Conservation (phyloP, 1,140 invertebrate genomes). For the Drosophila pandora region DNA sequence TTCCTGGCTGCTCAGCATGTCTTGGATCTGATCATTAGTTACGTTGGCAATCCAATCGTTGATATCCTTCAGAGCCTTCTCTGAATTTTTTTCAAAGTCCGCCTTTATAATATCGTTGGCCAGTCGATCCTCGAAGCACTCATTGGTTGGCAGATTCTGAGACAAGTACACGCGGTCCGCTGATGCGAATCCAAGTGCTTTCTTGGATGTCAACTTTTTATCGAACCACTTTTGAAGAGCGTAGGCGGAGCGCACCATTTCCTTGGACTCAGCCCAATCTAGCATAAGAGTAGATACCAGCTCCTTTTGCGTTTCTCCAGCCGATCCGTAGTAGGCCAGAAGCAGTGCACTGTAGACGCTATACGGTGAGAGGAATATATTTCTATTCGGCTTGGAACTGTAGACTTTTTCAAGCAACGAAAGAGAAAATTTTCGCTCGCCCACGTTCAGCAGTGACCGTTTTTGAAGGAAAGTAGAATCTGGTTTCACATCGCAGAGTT, state of each 20-base stretch:
- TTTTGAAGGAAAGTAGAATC: not conserved
- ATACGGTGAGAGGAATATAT: conserved; percentile 94
- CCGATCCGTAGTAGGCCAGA: conserved; percentile 91
- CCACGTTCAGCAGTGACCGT: conserved; percentile 85
- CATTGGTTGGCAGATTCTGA: conserved; percentile 84
- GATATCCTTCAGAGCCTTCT: conserved; percentile 86
- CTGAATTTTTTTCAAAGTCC: conserved; percentile 87
- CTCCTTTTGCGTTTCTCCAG: conserved; percentile 88
- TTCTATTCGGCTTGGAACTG: conserved; percentile 86
- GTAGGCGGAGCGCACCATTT: conserved; percentile 87
- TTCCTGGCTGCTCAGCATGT: conserved; percentile 88
- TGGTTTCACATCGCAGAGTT: conserved; percentile 32
- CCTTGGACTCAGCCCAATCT: conserved; percentile 85
- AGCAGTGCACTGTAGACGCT: conserved; percentile 92
- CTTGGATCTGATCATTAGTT: conserved; percentile 91
- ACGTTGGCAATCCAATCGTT: conserved; percentile 92
- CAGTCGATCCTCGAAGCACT: conserved; percentile 88
- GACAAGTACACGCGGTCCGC: conserved; percentile 91
- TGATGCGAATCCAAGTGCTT: conserved; percentile 88
- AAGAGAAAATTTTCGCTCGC: conserved; percentile 89
- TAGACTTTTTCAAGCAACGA: conserved; percentile 88
- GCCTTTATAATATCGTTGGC: conserved; percentile 87
- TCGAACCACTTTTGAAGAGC: conserved; percentile 86
- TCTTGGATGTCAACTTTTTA: conserved; percentile 83
- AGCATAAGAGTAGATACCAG: conserved; percentile 87